Percentiles rank a stretch among this genome's conserved stretches.
These are phyloP conservation scores for Eulemur mongoz DNA, from an alignment of 2,797 vertebrate species.

Conservation along the genomic window DNA sequence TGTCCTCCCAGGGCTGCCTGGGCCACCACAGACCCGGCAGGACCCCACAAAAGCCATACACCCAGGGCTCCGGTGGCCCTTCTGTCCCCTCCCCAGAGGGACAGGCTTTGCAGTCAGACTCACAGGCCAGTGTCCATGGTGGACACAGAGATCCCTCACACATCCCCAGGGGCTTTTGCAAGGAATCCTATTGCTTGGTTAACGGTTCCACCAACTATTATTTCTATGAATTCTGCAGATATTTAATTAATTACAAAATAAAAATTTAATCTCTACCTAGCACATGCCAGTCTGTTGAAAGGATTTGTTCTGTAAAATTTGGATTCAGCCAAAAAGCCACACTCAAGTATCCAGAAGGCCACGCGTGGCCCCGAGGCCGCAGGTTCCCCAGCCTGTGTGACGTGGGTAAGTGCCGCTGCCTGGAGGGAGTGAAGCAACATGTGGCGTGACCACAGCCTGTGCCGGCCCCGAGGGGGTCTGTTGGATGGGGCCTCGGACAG, in stretches of 20 bases:
- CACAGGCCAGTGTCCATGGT: accelerated
- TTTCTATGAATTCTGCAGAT: not conserved
- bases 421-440: not conserved
- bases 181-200: too few relatives aligned
- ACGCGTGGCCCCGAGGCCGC: too few relatives aligned
- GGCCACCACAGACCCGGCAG: not conserved
- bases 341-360: too few relatives aligned
- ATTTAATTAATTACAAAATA: not conserved
- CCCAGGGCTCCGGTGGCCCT: accelerated
- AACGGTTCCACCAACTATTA: too few relatives aligned
- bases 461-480: not conserved
- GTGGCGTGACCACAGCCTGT: not conserved
- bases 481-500: not conserved
- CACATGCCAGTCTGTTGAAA: too few relatives aligned
- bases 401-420: too few relatives aligned
- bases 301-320: too few relatives aligned
- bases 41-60: not conserved
- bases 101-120: accelerated
- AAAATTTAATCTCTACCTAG: accelerated
- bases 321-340: too few relatives aligned
- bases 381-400: too few relatives aligned
- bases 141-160: not conserved
- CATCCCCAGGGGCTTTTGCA: not conserved
- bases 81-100: not conserved
- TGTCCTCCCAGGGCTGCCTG: not conserved